These are phyloP conservation scores for Hyalella azteca DNA, from an alignment of 2,888 invertebrate species.

Conservation along the genomic window DNA sequence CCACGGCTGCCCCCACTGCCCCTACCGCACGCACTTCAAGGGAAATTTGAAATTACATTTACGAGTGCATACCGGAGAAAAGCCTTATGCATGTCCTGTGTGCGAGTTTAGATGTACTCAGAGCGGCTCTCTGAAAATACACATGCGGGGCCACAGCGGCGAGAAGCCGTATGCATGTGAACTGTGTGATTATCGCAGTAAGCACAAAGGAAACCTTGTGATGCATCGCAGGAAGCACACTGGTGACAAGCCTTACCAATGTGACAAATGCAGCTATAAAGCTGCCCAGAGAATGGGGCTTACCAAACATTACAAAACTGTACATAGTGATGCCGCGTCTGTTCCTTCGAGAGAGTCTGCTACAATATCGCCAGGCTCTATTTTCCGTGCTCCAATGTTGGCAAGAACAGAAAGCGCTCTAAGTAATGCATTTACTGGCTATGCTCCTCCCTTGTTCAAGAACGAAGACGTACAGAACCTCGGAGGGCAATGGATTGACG, in stretches of 20 bases:
- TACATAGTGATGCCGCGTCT: slow-evolving; percentile 3
- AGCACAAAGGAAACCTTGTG: slow-evolving; percentile 31
- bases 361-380: not conserved
- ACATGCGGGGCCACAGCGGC: slow-evolving; percentile 34
- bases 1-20: slow-evolving; percentile 24
- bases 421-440: not conserved
- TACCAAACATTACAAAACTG: slow-evolving; percentile 31
- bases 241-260: slow-evolving; percentile 20
- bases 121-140: slow-evolving; percentile 30
- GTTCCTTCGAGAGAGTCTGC: not conserved
- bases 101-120: slow-evolving; percentile 36
- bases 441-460: not conserved
- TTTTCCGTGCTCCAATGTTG: not conserved
- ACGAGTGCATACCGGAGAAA: slow-evolving; percentile 21
- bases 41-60: slow-evolving; percentile 26
- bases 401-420: not conserved
- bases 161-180: slow-evolving; percentile 30
- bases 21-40: slow-evolving; percentile 35
- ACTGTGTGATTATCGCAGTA: slow-evolving; percentile 19
- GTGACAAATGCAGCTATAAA: slow-evolving; percentile 29
- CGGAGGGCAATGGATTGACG: not conserved
- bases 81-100: slow-evolving; percentile 31
- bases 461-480: not conserved
- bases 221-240: slow-evolving; percentile 29
- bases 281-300: slow-evolving; percentile 27